A percentile compares a stretch with the other conserved stretches of the same genome.
These are phyloP conservation scores for Acrocephalus arundinaceus DNA, from an alignment of 2,113 vertebrate genomes.

Conservation along the genomic window DNA sequence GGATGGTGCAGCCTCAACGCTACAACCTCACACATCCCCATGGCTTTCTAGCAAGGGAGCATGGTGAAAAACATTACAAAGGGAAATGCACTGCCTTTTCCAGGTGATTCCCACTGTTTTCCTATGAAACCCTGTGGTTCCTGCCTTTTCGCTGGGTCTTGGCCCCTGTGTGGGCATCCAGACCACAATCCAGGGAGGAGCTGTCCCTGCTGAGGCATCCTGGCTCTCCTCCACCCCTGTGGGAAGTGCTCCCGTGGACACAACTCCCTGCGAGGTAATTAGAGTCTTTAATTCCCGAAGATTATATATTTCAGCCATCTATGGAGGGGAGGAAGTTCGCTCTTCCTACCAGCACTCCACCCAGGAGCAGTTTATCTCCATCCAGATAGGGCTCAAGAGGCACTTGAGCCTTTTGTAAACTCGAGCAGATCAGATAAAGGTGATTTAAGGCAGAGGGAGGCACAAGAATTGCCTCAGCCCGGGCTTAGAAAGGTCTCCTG, in stretches of 20 bases:
- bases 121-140: not conserved
- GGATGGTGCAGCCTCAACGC: not conserved
- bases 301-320: not conserved
- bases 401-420: not conserved
- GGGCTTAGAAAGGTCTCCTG: not conserved
- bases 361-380: not conserved
- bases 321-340: not conserved
- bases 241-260: fast-evolving
- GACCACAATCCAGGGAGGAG: not conserved
- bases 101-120: not conserved
- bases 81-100: not conserved
- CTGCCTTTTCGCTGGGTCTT: not conserved
- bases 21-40: too few relatives aligned
- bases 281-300: not conserved
- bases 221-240: not conserved
- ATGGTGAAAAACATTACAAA: not conserved
- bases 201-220: fast-evolving
- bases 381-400: not conserved
- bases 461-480: not conserved
- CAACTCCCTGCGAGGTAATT: not conserved
- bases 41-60: fast-evolving
- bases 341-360: not conserved
- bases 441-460: not conserved
- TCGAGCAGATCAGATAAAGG: constrained; percentile 31
- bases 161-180: not conserved